Evolutionary conservation across 2,113 vertebrate species (phyloP).

Genomic region (Crotalus viridis): DNA sequence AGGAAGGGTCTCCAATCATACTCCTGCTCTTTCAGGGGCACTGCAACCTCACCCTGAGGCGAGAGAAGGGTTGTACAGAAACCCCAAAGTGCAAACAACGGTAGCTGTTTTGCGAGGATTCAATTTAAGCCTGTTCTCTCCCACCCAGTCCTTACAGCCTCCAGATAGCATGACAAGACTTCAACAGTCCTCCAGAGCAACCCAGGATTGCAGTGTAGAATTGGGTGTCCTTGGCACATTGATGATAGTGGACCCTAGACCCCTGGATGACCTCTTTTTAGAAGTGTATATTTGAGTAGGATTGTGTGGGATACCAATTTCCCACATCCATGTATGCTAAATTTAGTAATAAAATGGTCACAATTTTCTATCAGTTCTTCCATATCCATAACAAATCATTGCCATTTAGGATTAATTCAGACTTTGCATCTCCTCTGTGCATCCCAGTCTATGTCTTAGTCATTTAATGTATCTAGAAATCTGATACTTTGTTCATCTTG

Average conservation of each 20-base stretch:
- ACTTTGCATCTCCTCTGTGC: not conserved
- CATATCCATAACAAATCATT: not conserved
- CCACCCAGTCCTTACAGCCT: not conserved
- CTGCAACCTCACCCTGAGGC: not conserved
- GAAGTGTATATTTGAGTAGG: not conserved
- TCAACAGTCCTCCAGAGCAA: not conserved
- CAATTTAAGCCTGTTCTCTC: not conserved
- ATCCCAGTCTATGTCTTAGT: not conserved
- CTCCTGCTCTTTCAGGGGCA: not conserved
- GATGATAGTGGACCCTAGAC: not conserved
- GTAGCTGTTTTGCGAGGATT: not conserved
- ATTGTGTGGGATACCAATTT: not conserved
- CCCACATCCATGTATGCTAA: not conserved
- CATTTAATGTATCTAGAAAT: not conserved
- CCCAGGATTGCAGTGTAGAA: not conserved
- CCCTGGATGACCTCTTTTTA: not conserved
- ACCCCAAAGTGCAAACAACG: not conserved
- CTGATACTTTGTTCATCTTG: not conserved
- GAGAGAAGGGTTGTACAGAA: not conserved
- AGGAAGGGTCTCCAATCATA: not conserved
- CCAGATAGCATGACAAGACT: not conserved
- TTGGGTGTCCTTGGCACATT: not conserved
- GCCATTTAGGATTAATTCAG: not conserved
- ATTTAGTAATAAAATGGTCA: not conserved
- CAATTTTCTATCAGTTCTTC: not conserved